Evolutionary conservation across 2,113 vertebrate genomes (phyloP).

Genomic region (Patagioenas fasciata): DNA sequence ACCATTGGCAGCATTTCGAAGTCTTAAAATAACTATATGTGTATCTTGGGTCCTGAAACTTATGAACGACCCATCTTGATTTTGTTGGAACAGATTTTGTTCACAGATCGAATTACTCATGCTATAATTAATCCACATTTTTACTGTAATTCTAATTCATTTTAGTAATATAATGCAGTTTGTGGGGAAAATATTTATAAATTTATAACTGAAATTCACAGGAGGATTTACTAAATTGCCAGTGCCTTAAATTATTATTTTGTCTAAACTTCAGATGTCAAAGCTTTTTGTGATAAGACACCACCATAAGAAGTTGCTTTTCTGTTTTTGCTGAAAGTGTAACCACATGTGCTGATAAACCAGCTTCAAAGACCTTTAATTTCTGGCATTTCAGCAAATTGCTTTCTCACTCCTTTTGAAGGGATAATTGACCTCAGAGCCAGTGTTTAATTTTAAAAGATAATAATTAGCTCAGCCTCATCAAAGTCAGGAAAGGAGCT

Average conservation of each 20-base stretch:
- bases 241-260: neutral
- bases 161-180: neutral
- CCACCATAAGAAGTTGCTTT: neutral
- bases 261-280: neutral
- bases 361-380: constrained; percentile 43
- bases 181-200: neutral
- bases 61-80: neutral
- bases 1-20: neutral
- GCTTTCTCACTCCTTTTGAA: constrained; percentile 60
- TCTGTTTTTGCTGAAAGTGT: neutral
- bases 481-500: constrained; percentile 8
- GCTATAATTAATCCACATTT: neutral
- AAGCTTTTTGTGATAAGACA: neutral
- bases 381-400: constrained; percentile 49
- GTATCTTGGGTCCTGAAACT: neutral
- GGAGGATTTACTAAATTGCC: neutral
- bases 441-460: constrained; percentile 41
- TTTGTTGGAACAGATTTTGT: neutral
- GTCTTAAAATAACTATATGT: neutral
- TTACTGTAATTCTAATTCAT: neutral
- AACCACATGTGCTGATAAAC: constrained; percentile 24
- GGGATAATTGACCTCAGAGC: constrained; percentile 46
- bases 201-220: neutral
- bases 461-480: constrained; percentile 8
- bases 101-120: neutral